Conservation (phyloP, 2,113 vertebrate genomes). For the Oreochromis spilurus region DNA sequence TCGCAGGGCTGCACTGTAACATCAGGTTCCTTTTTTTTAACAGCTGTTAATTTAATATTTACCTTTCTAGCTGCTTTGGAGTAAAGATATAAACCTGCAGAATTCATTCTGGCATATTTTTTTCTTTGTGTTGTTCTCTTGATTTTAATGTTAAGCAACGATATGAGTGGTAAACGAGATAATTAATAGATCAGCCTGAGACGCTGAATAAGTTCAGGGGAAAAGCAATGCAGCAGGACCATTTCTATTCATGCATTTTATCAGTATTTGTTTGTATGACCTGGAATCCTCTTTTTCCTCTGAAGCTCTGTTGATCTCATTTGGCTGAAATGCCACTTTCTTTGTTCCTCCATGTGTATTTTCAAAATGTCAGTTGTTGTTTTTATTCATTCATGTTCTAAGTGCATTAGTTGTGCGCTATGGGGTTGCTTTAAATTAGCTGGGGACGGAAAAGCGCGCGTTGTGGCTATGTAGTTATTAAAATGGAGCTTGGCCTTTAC, state of each 20-base stretch:
- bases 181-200: neutral
- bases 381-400: neutral
- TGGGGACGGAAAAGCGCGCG: neutral
- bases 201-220: neutral
- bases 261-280: neutral
- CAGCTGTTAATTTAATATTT: neutral
- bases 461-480: neutral
- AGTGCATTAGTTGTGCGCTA: neutral
- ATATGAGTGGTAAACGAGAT: neutral
- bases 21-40: neutral
- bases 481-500: slow-evolving; percentile 1
- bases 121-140: neutral
- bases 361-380: neutral
- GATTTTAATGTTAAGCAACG: neutral
- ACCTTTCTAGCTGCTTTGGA: neutral
- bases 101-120: neutral
- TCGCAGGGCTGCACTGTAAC: neutral
- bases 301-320: neutral
- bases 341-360: neutral
- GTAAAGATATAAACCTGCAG: neutral
- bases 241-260: neutral
- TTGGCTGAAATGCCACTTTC: neutral
- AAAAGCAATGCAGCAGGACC: neutral
- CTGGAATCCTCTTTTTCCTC: neutral
- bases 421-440: neutral